phyloP scores from a whole-genome alignment of 2,888 invertebrate genomes.

The Caenorhabditis sp. region DNA sequence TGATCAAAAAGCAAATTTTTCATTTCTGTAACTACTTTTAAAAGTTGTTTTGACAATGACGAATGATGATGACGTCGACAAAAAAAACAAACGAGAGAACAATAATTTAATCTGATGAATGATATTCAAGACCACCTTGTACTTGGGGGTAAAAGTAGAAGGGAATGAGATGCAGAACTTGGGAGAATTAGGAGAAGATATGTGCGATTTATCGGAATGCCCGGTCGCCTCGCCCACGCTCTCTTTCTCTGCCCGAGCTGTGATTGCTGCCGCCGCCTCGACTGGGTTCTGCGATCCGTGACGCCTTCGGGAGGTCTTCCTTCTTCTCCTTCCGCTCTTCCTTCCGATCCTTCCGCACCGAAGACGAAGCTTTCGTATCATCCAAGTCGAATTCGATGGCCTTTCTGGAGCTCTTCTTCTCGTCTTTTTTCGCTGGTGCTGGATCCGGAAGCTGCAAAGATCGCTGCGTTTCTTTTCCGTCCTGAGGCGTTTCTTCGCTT shows the following conservation, averaged over 20 bases:
- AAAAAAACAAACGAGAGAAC: too few relatives aligned
- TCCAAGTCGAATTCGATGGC: constrained; percentile 36
- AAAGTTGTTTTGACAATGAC: too few relatives aligned
- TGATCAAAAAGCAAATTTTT: too few relatives aligned
- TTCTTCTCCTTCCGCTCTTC: too few relatives aligned
- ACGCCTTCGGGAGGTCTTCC: constrained; percentile 27
- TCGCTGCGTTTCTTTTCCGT: background rate
- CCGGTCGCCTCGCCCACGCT: constrained; percentile 13
- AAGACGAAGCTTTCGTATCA: background rate
- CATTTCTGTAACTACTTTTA: too few relatives aligned
- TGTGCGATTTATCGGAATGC: constrained; percentile 3
- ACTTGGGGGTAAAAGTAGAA: too few relatives aligned
- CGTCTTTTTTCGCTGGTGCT: constrained; percentile 8
- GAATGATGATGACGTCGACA: too few relatives aligned
- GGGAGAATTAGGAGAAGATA: too few relatives aligned
- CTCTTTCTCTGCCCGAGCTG: constrained; percentile 27
- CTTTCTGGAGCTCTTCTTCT: constrained; percentile 22
- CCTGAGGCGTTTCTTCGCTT: background rate
- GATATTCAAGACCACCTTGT: too few relatives aligned
- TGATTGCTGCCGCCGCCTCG: too few relatives aligned
- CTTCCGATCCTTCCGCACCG: constrained; percentile 19
- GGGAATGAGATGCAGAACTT: constrained; percentile 17
- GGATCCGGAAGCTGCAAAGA: constrained; percentile 29
- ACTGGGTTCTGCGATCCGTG: too few relatives aligned
- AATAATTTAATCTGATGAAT: too few relatives aligned